A percentile compares a stretch with the other conserved stretches of the same genome.
These are phyloP conservation scores for Mesoligia furuncula DNA, from an alignment of 2,888 invertebrate genomes.

Conservation along the genomic window DNA sequence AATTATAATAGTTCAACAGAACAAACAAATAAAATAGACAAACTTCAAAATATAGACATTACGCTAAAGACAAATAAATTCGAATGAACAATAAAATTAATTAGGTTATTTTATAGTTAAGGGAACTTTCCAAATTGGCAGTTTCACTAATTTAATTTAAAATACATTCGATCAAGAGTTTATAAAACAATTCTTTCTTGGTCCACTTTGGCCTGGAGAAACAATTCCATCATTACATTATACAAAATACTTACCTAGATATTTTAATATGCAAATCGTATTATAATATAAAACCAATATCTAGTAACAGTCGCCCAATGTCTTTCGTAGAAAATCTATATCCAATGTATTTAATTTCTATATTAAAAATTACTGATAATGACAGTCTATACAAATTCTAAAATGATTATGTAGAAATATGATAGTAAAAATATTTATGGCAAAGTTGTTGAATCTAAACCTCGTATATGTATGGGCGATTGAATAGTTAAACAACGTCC, in stretches of 20 bases:
- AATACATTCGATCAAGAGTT: conserved; percentile 44
- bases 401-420: conserved; percentile 46
- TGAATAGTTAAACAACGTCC: conserved; percentile 15
- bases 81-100: conserved; percentile 17
- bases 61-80: conserved; percentile 21
- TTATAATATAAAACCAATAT: conserved; percentile 44
- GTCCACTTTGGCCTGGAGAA: conserved; percentile 61
- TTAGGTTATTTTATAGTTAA: not conserved
- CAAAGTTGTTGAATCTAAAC: conserved; percentile 32
- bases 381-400: conserved; percentile 49
- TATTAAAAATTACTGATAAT: conserved; percentile 36
- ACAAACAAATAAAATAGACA: conserved; percentile 36
- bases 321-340: conserved; percentile 44
- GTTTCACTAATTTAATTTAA: conserved; percentile 11
- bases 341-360: conserved; percentile 28
- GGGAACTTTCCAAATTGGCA: conserved; percentile 19
- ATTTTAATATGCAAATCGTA: conserved; percentile 37
- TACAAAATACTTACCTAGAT: conserved; percentile 57
- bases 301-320: conserved; percentile 46
- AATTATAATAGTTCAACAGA: conserved; percentile 49
- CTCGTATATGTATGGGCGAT: conserved; percentile 29
- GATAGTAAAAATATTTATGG: conserved; percentile 58
- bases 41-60: conserved; percentile 47
- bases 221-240: conserved; percentile 40
- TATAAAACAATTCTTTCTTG: conserved; percentile 38